Evolutionary conservation across 2,888 invertebrate species (phyloP).

Genomic region (Noctuana brunneofusca): DNA sequence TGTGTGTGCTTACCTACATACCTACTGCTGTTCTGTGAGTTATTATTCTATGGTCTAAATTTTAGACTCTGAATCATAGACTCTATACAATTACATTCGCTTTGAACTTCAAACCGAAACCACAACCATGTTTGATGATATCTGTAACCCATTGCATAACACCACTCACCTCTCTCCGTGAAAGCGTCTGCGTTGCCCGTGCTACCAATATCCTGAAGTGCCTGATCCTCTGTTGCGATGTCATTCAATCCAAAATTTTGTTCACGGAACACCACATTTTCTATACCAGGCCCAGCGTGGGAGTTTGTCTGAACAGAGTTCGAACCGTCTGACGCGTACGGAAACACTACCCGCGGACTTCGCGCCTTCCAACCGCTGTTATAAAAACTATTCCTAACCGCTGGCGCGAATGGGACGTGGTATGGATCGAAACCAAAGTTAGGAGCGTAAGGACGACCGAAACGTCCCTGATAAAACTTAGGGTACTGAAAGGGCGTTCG

Average conservation of each 20-base stretch:
- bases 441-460: constrained; percentile 67
- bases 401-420: constrained; percentile 54
- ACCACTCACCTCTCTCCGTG: constrained; percentile 85
- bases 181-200: constrained; percentile 78
- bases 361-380: constrained; percentile 72
- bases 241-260: constrained; percentile 84
- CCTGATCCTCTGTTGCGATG: constrained; percentile 81
- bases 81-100: neutral
- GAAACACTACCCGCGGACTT: constrained; percentile 76
- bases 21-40: too few relatives aligned
- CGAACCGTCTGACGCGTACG: constrained; percentile 58
- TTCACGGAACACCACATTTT: constrained; percentile 82
- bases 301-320: constrained; percentile 70
- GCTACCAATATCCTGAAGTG: constrained; percentile 84
- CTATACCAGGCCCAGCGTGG: constrained; percentile 63
- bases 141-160: constrained; percentile 26
- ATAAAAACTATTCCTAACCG: constrained; percentile 63
- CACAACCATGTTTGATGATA: neutral
- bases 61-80: too few relatives aligned
- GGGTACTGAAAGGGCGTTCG: constrained; percentile 51
- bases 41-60: too few relatives aligned
- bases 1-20: too few relatives aligned
- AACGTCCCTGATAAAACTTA: constrained; percentile 66
- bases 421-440: constrained; percentile 62
- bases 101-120: neutral